Evolutionary conservation across 2,113 vertebrate species (phyloP).

Genomic region (Eulemur macaco): DNA sequence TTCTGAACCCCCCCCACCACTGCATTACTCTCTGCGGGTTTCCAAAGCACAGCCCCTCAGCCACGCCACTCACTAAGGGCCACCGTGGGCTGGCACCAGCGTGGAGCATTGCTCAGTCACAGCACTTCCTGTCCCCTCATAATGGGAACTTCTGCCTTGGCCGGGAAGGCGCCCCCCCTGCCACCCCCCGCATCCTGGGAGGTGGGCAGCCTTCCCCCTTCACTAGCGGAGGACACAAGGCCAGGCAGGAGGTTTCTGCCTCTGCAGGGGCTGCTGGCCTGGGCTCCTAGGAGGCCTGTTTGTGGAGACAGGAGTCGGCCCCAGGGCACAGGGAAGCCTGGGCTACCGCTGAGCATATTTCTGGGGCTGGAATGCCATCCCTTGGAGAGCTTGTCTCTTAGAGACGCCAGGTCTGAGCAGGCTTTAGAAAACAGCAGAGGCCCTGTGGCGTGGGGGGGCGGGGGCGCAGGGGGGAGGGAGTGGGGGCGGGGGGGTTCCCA

Average conservation of each 20-base stretch:
- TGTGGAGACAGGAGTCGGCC: not conserved
- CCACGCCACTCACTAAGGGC: not conserved
- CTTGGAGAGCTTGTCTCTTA: not conserved
- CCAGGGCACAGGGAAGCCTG: not conserved
- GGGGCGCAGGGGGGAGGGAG: accelerated
- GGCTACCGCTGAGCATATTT: not conserved
- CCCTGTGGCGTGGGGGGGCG: not conserved
- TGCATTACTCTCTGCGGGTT: not conserved
- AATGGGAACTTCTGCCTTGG: not conserved
- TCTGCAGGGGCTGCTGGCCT: slow-evolving; percentile 19
- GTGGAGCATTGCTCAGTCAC: not conserved
- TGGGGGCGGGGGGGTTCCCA: not conserved
- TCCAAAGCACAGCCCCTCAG: not conserved
- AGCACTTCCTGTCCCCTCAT: not conserved
- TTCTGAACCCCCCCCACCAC: too few species aligned
- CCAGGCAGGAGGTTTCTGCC: not conserved
- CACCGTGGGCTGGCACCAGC: accelerated
- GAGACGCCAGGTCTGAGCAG: slow-evolving; percentile 14
- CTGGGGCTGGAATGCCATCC: slow-evolving; percentile 42
- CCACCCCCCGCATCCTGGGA: not conserved
- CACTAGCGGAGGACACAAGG: accelerated
- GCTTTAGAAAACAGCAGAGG: not conserved
- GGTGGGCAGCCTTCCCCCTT: too few species aligned
- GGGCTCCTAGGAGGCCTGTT: not conserved
- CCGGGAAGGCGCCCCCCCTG: not conserved